phyloP scores from a whole-genome alignment of 2,797 vertebrate species.

The Typhlichthys eigenmanni region DNA sequence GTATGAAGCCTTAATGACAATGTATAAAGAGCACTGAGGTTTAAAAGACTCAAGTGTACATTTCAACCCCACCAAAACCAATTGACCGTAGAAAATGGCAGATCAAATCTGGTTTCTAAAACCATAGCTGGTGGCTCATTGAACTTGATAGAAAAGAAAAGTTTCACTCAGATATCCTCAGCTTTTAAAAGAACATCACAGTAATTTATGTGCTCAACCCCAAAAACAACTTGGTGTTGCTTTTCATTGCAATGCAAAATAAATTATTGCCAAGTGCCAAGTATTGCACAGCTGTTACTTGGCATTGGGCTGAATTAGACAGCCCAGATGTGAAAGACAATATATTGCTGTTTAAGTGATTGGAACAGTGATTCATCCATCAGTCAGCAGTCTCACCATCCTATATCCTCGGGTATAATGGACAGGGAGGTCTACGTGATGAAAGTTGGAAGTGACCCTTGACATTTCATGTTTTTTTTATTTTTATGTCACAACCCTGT shows the following conservation, averaged over 20 bases:
- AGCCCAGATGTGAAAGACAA: conserved; percentile 42
- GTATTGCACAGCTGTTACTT: conserved; percentile 26
- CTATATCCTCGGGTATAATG: conserved; percentile 40
- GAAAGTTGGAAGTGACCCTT: conserved; percentile 68
- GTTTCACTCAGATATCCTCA: conserved; percentile 34
- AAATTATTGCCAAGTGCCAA: conserved; percentile 22
- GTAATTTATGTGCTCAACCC: conserved; percentile 28
- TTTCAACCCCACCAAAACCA: conserved; percentile 44
- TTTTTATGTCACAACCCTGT: conserved; percentile 60
- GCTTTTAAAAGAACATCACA: conserved; percentile 32
- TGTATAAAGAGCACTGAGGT: conserved; percentile 42
- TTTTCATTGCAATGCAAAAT: conserved; percentile 20
- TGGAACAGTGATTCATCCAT: conserved; percentile 43
- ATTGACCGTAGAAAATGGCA: conserved; percentile 49
- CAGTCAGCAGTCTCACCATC: conserved; percentile 35
- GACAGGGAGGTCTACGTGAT: conserved; percentile 48
- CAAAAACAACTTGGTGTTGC: conserved; percentile 2
- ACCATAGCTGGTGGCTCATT: conserved; percentile 44
- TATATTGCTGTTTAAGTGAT: conserved; percentile 27
- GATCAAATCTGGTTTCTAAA: conserved; percentile 50
- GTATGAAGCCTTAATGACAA: conserved; percentile 45
- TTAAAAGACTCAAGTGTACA: conserved; percentile 41
- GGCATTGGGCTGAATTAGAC: conserved; percentile 11
- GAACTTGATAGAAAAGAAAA: conserved; percentile 38
- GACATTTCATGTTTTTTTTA: conserved; percentile 51